Base-by-base conservation (phyloP, 2,797 vertebrate species). In the Coregonus suidteri region DNA sequence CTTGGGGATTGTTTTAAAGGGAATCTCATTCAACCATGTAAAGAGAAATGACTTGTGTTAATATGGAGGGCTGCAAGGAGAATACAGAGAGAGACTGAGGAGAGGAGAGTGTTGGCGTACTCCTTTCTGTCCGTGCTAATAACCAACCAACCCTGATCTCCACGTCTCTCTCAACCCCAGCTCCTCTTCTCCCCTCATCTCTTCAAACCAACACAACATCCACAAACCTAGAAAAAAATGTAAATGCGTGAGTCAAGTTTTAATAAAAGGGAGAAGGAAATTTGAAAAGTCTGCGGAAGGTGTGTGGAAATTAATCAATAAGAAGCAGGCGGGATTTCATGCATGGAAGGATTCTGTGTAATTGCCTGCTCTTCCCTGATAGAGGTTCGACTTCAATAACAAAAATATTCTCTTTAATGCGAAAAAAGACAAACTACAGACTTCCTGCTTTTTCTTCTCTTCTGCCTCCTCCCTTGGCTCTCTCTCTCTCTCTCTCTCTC, bases 261-360 rank as follows among this genome's bases (percentile, higher is more conserved):
- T 94, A 95, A 94, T 94, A 93, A 94, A 90, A 62, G 84, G 86
- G 80, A 84, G 84, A 87, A 91, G 91, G 90, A 93, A 94, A 94
- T 94, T 94, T 94, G 88, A 94, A 95, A 94, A 94, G 93, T 93
- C 91, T 94, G 92, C 85, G 88, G 91, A 92, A 62, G 91, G 93
- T 92, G 91, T 94, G 94, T 89, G 85, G 89, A 92, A 94, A 94
- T 94, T 92, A 94, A 94, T 95, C 94, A 95, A 95, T 94, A 94
- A 94, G 91, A 93, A 91, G 87, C 94, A 94, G 94, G 91, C 91
- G 89, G 93, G 91, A 94, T 95, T 94, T 95, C 91, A 95, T 91
- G 93, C 94, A 94, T 95, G 94, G 90, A 78, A 91, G 92, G 89
- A 91, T 93, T 92, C 88, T 87, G 92, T 94, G 93, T 95, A 95